Percentiles rank a stretch among this genome's conserved stretches.
Conservation (phyloP, 2,888 invertebrate genomes). For the Oscheius sp. region DNA sequence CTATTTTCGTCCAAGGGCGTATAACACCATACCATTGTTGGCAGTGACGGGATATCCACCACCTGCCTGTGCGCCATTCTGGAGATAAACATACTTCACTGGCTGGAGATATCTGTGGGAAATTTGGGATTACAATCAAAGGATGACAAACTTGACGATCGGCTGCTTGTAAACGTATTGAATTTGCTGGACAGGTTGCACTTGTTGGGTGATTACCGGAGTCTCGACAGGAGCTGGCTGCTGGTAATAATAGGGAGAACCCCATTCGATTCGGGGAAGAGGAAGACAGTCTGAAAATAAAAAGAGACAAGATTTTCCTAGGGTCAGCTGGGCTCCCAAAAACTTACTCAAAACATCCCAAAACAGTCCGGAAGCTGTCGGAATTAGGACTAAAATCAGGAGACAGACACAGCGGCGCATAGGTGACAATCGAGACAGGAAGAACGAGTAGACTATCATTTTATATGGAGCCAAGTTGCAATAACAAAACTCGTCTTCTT, state of each 20-base stretch:
- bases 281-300: background rate
- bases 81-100: slow-evolving; percentile 8
- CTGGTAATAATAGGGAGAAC: background rate
- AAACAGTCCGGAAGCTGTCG: background rate
- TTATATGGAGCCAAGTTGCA: too few species aligned
- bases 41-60: too few species aligned
- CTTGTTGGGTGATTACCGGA: background rate
- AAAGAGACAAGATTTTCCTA: too few species aligned
- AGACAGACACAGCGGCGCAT: too few species aligned
- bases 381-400: background rate
- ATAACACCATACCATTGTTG: too few species aligned
- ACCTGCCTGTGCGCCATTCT: too few species aligned
- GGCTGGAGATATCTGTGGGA: background rate
- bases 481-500: too few species aligned
- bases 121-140: background rate
- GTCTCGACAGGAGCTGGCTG: background rate
- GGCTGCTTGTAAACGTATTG: slow-evolving; percentile 18
- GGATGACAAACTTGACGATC: background rate
- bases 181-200: slow-evolving; percentile 13
- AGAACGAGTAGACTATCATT: too few species aligned
- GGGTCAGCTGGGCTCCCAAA: too few species aligned
- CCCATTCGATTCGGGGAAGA: background rate
- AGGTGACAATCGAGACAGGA: too few species aligned
- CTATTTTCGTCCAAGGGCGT: too few species aligned
- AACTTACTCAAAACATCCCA: slow-evolving; percentile 18